These are phyloP conservation scores for Apeira syringaria DNA, from an alignment of 2,888 invertebrate genomes.

Conservation along the genomic window DNA sequence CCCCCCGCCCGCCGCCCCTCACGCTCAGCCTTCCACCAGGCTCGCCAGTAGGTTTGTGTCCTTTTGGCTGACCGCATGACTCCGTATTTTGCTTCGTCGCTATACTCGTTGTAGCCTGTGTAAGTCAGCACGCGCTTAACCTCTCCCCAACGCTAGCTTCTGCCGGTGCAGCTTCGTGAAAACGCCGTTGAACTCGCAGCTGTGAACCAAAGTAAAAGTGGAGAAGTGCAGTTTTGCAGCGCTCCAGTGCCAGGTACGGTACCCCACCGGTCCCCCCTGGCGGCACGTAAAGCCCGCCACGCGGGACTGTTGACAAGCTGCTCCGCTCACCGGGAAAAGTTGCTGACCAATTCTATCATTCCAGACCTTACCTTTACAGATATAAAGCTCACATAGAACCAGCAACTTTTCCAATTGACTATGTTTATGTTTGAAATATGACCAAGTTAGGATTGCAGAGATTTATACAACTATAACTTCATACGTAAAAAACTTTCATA, in stretches of 20 bases:
- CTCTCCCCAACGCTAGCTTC: slow-evolving; percentile 65
- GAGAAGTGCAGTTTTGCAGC: slow-evolving; percentile 62
- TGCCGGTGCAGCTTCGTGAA: slow-evolving; percentile 62
- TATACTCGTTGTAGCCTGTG: slow-evolving; percentile 77
- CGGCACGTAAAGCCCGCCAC: slow-evolving; percentile 49
- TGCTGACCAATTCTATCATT: slow-evolving; percentile 18
- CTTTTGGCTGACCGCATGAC: slow-evolving; percentile 85
- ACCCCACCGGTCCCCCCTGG: slow-evolving; percentile 41
- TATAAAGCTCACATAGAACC: slow-evolving; percentile 20
- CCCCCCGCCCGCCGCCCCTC: slow-evolving; percentile 67
- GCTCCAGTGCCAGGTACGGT: slow-evolving; percentile 73
- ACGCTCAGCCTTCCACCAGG: slow-evolving; percentile 65
- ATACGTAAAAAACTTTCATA: slow-evolving; percentile 7
- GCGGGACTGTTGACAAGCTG: slow-evolving; percentile 47
- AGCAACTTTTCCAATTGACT: slow-evolving; percentile 26
- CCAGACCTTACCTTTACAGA: slow-evolving; percentile 18
- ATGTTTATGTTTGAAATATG: slow-evolving; percentile 14
- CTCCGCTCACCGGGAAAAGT: slow-evolving; percentile 26
- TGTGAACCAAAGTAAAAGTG: slow-evolving; percentile 61
- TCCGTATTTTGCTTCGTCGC: slow-evolving; percentile 83
- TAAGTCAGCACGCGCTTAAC: slow-evolving; percentile 77
- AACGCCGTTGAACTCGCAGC: slow-evolving; percentile 46
- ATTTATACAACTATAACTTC: no score
- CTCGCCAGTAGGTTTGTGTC: slow-evolving; percentile 84
- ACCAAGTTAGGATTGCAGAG: no score